These are phyloP conservation scores for Lethenteron camtschaticum DNA, from an alignment of 2,113 vertebrate species.

Conservation along the genomic window DNA sequence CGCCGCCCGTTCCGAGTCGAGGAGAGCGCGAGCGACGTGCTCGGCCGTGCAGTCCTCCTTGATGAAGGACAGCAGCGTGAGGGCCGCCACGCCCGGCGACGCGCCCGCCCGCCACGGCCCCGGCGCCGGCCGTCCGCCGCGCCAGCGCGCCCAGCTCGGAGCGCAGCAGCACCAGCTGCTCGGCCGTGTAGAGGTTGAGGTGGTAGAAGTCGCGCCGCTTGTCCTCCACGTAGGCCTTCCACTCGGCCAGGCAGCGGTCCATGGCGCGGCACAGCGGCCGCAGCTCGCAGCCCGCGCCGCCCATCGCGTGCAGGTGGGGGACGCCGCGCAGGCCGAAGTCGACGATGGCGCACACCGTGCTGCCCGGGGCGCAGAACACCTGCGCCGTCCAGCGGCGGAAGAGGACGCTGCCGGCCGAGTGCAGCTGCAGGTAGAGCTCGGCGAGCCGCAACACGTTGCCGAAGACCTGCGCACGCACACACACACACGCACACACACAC, in stretches of 20 bases:
- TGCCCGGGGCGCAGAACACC: conserved; percentile 24
- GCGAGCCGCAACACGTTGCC: conserved; percentile 45
- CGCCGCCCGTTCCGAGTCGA: too few relatives aligned
- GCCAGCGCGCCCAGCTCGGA: conserved; percentile 20
- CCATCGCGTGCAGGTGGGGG: conserved; percentile 21
- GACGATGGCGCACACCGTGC: conserved; percentile 21
- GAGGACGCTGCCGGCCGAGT: conserved; percentile 52
- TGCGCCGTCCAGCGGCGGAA: conserved; percentile 46
- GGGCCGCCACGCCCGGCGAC: conserved; percentile 12
- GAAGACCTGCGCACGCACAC: conserved; percentile 33
- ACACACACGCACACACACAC: too few relatives aligned
- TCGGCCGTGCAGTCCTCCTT: conserved; percentile 18
- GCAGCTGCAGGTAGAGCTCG: conserved; percentile 47
- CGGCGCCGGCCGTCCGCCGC: conserved; percentile 11
- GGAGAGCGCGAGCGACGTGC: conserved; percentile 15
- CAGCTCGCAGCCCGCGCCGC: conserved; percentile 26
- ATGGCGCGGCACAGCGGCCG: conserved; percentile 45
- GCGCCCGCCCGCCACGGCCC: neutral
- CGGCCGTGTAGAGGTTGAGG: conserved; percentile 30
- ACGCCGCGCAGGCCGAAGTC: conserved; percentile 29
- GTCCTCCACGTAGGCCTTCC: conserved; percentile 39
- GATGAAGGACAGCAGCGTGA: conserved; percentile 22
- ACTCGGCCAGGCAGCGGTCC: conserved; percentile 41
- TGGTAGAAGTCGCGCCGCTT: conserved; percentile 42
- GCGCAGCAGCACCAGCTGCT: conserved; percentile 30